Evolutionary conservation across 2,888 invertebrate species (phyloP), one percentile per base, ranked within the genome.

Genomic region (Baronia brevicornis): DNA sequence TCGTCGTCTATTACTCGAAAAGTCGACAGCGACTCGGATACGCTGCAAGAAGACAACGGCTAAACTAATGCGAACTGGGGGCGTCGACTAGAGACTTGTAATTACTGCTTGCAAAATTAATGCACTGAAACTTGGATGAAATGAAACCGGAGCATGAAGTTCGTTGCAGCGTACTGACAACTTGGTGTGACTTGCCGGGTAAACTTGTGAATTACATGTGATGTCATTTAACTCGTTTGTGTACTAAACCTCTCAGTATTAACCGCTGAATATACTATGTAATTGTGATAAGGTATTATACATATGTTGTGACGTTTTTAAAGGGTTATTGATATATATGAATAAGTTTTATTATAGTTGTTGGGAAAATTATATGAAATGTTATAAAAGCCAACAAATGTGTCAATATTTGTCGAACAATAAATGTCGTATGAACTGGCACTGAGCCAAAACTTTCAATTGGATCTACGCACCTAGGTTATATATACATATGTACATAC

Each of bases 81-180:
- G 65, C 66, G 74, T 60, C 72, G 69, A 68, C 71, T 70, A 62
- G 69, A 60, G 71, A 74, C 77, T 75, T 72, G 77, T 80, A 80
- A 80, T 82, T 80, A 80, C 79, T 64, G 70, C 69, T 57, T 79
- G 77, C 75, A 80, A 79, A 78, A 80, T 79, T 79, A 82, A 80
- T 80, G 79, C 75, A 75, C 69, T 65, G 67, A 71, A 75, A 79
- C 77, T 75, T 70, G 71, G 63, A 69, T 70, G 72, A 75, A 80
- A 80, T 78, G 75, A 78, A 80, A 74, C 74, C 73, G 55, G 73
- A 63, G 66, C 67, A 64, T 64, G 60, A 73, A 77, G 63, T 77
- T 75, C 51, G 54, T 54, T 56, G 48, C 55, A 50, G 52, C 48
- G 54, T 54, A 48, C 56, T 51, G 46, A 42, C 44, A 54, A 56